Base-by-base conservation (phyloP, 2,888 invertebrate genomes). In the Emmelina monodactyla region DNA sequence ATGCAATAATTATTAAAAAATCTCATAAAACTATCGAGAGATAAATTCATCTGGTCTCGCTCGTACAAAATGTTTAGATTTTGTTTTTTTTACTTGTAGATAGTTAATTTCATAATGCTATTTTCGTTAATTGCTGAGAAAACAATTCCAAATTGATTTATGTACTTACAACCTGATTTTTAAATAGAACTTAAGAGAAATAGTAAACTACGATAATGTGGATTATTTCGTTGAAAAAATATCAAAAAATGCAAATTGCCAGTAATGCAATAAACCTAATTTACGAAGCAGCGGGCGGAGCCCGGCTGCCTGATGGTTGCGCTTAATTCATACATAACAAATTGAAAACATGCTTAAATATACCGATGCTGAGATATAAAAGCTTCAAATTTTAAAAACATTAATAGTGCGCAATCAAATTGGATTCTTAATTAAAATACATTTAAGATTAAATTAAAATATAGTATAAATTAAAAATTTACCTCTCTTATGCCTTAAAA, bases 61-160 rank as follows among this genome's bases (percentile, higher is more conserved):
- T 29, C 12, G 50, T 61, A 63, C 62, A 70, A 72, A 70, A 68
- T 64, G 62, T 56, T 56, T 44, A 11, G 65, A 60, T 67, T 71
- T 67, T 64, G 56, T 62, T 57, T 62, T 45, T 43, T 51, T 53
- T 55, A 52, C 13, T 55, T 25, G 51, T 60, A 52, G 53, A 53
- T 55, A 58, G 59, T 64, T 65, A 67, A 76, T 71, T 76, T 72
- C 68, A 72, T 76, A 70, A 72, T 71, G 70, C 68, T 54, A 65
- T 50, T 57, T 59, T 62, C 52, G 55, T 62, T 58, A 44, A 58
- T 55, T 55, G 62, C 69, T 62, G 69, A 71, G 67, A 78, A 78
- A 76, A 76, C 68, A 58, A 61, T 58, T 76, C 70, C 64, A 78
- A 78, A 78, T 76, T 75, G 76, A 78, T 76, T 76, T 69, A 25